phyloP scores from a whole-genome alignment of 1,140 invertebrate genomes.

The Sarcophaga bullata region DNA sequence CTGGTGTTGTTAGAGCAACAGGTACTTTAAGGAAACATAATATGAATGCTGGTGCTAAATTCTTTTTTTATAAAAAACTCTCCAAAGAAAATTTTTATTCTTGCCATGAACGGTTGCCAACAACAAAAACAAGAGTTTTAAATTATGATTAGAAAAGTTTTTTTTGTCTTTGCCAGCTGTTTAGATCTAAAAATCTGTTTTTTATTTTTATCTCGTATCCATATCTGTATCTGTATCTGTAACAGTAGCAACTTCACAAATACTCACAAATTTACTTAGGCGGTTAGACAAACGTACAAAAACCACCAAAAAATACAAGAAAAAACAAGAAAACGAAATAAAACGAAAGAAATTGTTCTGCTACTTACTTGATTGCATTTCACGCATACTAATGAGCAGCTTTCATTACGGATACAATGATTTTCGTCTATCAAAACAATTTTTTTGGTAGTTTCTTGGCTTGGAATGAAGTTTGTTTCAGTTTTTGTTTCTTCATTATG shows the following conservation, averaged over 20 bases:
- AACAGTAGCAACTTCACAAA: background rate
- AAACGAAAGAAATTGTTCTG: slow-evolving; percentile 15
- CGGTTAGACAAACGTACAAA: no score
- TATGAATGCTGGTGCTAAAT: no score
- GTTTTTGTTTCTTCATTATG: no score
- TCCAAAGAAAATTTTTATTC: no score
- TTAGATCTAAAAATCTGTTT: no score
- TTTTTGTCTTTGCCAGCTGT: no score
- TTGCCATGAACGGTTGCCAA: no score
- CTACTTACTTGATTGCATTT: slow-evolving; percentile 38
- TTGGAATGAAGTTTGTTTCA: background rate
- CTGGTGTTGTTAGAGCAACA: background rate
- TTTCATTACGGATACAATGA: background rate
- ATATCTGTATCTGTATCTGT: background rate
- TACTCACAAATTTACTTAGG: background rate
- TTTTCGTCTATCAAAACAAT: background rate
- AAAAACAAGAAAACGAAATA: background rate
- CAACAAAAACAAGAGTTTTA: no score
- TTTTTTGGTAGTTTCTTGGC: slow-evolving; percentile 31
- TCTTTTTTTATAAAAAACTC: no score
- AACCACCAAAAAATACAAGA: background rate
- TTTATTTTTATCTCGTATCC: no score
- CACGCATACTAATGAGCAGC: slow-evolving; percentile 34
- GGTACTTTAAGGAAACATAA: background rate
- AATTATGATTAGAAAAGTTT: no score